These are phyloP conservation scores for Antheraea assamensis DNA, from an alignment of 2,888 invertebrate genomes.

Conservation along the genomic window DNA sequence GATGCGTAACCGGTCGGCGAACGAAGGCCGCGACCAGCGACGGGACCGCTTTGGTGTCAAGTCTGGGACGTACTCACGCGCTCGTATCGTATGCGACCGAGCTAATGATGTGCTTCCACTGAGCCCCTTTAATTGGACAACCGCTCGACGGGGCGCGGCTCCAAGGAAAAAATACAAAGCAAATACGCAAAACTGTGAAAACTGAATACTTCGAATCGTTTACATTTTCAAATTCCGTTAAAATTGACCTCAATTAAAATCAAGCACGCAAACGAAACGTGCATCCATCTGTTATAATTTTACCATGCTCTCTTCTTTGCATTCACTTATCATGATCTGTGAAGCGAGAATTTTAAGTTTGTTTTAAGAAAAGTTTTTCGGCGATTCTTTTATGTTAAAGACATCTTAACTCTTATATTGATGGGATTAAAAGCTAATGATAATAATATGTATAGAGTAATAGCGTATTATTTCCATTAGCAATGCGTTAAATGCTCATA, in stretches of 20 bases:
- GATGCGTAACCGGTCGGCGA: conserved; percentile 77
- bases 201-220: conserved; percentile 49
- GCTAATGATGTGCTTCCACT: conserved; percentile 76
- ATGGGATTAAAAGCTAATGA: conserved; percentile 3
- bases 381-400: conserved; percentile 42
- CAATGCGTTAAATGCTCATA: neutral
- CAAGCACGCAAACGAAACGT: conserved; percentile 42
- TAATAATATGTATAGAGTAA: conserved; percentile 42
- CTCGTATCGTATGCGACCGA: conserved; percentile 40
- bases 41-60: conserved; percentile 41
- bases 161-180: conserved; percentile 63
- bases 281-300: conserved; percentile 57
- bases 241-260: conserved; percentile 51
- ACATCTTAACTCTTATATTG: conserved; percentile 21
- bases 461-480: neutral
- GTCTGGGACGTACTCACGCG: conserved; percentile 48
- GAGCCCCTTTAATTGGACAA: conserved; percentile 77
- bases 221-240: conserved; percentile 54
- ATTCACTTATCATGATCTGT: conserved; percentile 63
- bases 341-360: conserved; percentile 65
- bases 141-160: conserved; percentile 41
- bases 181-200: conserved; percentile 58
- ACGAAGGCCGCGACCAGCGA: conserved; percentile 74
- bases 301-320: conserved; percentile 48
- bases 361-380: conserved; percentile 50